Conservation (phyloP, 2,888 invertebrate species). For the Phrixothrix hirtus region DNA sequence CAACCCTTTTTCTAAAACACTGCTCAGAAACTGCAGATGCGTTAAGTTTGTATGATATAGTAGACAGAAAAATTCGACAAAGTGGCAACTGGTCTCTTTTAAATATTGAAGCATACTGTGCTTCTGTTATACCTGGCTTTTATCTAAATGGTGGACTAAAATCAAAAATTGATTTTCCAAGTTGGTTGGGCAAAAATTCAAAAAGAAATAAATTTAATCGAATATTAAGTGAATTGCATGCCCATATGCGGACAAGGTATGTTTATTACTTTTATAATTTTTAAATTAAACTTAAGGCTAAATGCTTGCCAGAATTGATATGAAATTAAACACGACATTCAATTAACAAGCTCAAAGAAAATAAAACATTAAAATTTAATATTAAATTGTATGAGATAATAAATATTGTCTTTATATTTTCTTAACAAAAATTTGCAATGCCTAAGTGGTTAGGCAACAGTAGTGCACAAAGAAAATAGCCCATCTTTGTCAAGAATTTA, state of each 20-base stretch:
- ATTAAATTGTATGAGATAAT: no score
- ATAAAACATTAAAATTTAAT: no score
- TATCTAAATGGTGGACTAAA: constrained; percentile 78
- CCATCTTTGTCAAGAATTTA: no score
- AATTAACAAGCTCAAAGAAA: no score
- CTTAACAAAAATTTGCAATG: no score
- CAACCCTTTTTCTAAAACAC: constrained; percentile 67
- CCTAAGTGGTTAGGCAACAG: no score
- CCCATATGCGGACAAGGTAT: constrained; percentile 82
- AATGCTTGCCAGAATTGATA: not conserved
- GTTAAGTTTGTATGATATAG: constrained; percentile 82
- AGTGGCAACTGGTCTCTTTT: constrained; percentile 85
- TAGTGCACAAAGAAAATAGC: no score
- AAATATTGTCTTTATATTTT: no score
- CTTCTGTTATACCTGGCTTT: constrained; percentile 89
- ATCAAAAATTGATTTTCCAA: constrained; percentile 86
- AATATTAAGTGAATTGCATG: constrained; percentile 79
- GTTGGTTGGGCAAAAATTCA: constrained; percentile 96
- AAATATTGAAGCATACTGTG: constrained; percentile 83
- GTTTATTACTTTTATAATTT: no score
- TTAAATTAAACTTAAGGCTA: not conserved
- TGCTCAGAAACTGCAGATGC: constrained; percentile 83
- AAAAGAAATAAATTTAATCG: constrained; percentile 78
- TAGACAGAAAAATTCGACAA: constrained; percentile 80
- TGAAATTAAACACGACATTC: no score